Conservation (phyloP, 2,888 invertebrate genomes). For the Polymixis flavicincta region DNA sequence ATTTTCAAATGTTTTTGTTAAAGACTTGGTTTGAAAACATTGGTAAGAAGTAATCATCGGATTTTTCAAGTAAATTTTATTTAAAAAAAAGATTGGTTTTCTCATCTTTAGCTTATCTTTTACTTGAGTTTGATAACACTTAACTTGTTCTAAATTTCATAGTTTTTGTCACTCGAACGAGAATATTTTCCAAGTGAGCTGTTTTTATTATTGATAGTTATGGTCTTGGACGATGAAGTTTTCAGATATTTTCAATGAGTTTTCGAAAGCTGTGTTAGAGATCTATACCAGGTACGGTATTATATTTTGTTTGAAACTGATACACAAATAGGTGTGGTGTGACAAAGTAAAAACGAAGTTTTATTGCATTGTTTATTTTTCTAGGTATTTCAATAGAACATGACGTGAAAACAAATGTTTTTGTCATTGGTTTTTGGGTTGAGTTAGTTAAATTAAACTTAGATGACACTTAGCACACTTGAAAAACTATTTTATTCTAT, state of each 20-base stretch:
- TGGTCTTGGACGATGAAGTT: no score
- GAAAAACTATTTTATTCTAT: neutral
- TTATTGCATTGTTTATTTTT: neutral
- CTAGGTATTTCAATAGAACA: neutral
- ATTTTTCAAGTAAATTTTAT: neutral
- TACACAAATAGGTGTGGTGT: neutral
- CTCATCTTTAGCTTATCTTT: neutral
- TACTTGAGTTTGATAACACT: neutral
- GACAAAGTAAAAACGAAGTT: neutral
- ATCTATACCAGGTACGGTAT: no score
- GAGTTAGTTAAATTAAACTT: neutral
- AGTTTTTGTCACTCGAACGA: neutral
- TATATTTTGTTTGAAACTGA: neutral
- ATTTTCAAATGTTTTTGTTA: neutral
- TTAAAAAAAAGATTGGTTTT: neutral
- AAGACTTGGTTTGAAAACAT: neutral
- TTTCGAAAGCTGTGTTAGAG: neutral
- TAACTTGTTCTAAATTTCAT: neutral
- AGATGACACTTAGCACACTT: neutral
- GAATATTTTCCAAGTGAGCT: neutral
- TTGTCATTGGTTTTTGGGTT: neutral
- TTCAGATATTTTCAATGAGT: neutral
- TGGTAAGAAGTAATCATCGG: neutral
- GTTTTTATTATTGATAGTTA: neutral
- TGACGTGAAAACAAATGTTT: neutral